These are phyloP conservation scores for Myrmophylax atrothorax DNA, from an alignment of 2,113 vertebrate species.

Conservation along the genomic window DNA sequence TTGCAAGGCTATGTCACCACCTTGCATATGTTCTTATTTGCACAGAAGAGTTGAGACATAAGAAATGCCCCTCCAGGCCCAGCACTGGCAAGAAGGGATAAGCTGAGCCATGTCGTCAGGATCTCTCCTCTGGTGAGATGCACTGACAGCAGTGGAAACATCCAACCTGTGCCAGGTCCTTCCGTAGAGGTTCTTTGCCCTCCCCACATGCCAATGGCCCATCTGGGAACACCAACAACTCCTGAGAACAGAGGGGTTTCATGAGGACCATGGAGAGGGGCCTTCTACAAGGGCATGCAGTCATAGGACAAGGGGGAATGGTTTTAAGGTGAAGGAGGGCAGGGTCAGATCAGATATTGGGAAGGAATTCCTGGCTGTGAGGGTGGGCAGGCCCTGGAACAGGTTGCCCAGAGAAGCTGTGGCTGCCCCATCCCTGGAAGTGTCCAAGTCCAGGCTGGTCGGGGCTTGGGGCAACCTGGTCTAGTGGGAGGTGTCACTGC, in stretches of 20 bases:
- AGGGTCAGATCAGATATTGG: background rate
- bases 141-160: background rate
- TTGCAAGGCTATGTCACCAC: background rate
- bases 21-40: background rate
- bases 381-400: background rate
- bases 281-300: background rate
- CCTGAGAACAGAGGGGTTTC: background rate
- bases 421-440: background rate
- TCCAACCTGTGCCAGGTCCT: background rate
- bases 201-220: background rate
- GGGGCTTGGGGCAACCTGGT: rapidly evolving
- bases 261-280: background rate
- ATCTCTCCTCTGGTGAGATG: background rate
- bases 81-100: background rate
- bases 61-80: background rate
- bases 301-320: background rate
- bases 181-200: background rate
- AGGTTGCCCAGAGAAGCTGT: background rate
- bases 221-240: background rate
- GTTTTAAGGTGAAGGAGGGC: background rate
- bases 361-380: rapidly evolving
- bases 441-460: rapidly evolving
- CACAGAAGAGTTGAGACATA: background rate
- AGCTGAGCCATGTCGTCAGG: background rate
- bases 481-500: rapidly evolving